phyloP scores from a whole-genome alignment of 1,140 invertebrate species.

The Heliothis virescens region DNA sequence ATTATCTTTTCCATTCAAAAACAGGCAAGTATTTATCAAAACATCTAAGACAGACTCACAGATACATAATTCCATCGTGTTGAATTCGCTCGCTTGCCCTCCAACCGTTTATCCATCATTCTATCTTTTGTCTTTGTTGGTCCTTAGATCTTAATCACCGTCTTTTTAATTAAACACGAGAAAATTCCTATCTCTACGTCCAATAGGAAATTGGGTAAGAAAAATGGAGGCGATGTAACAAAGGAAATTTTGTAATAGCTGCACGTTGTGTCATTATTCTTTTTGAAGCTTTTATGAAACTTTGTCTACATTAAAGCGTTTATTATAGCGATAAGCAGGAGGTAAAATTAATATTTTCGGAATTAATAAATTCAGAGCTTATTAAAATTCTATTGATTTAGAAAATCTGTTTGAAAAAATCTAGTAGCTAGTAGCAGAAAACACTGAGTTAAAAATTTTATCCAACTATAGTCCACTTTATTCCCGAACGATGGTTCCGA shows the following conservation, averaged over 20 bases:
- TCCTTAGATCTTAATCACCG: conserved; percentile 31
- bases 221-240: conserved; percentile 21
- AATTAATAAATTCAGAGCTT: too few relatives aligned
- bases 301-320: not conserved
- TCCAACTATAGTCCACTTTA: too few relatives aligned
- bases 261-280: conserved; percentile 1
- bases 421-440: too few relatives aligned
- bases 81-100: conserved; percentile 1
- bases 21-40: conserved; percentile 1
- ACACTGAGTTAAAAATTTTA: too few relatives aligned
- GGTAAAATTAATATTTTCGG: too few relatives aligned
- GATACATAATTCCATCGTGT: conserved; percentile 30
- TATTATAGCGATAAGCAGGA: too few relatives aligned
- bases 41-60: not conserved
- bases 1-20: not conserved
- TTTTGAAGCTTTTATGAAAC: not conserved
- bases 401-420: too few relatives aligned
- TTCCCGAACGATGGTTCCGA: too few relatives aligned
- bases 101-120: conserved; percentile 24
- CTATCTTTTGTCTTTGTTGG: conserved; percentile 34
- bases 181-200: conserved; percentile 19
- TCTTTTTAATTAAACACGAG: conserved; percentile 41
- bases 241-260: conserved; percentile 19
- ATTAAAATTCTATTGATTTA: too few relatives aligned
- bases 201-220: conserved; percentile 14